phyloP scores from a whole-genome alignment of 2,888 invertebrate genomes.

The Margaritifera margaritifera region DNA sequence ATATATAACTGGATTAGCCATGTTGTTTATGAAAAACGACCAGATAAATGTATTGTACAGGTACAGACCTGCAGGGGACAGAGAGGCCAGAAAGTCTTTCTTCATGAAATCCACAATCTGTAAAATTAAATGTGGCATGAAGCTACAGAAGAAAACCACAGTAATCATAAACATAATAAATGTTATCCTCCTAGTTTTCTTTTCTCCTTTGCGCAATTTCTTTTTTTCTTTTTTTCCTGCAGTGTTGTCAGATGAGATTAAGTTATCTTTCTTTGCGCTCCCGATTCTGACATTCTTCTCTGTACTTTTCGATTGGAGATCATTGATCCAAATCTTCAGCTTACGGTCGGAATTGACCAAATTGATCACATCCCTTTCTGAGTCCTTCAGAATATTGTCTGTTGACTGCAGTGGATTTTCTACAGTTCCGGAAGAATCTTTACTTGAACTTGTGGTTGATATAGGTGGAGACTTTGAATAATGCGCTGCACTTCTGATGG shows the following conservation, averaged over 20 bases:
- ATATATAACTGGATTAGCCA: conserved; percentile 57
- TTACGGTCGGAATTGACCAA: no score
- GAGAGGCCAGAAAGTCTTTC: conserved; percentile 31
- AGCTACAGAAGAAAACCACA: conserved; percentile 49
- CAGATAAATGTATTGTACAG: conserved; percentile 53
- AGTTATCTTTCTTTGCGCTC: no score
- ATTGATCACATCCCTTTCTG: no score
- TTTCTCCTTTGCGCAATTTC: not conserved
- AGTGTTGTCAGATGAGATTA: not conserved
- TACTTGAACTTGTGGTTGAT: no score
- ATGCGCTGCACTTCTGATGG: no score
- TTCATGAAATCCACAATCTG: conserved; percentile 42
- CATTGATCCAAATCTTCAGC: no score
- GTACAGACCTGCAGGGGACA: conserved; percentile 31
- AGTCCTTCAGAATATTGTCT: no score
- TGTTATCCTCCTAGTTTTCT: conserved; percentile 37
- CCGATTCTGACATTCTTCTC: no score
- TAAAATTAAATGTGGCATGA: conserved; percentile 49
- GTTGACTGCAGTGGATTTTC: no score
- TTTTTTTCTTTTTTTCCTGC: not conserved
- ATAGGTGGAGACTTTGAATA: no score
- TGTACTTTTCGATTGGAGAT: no score
- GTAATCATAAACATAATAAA: conserved; percentile 52
- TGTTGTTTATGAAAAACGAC: conserved; percentile 56
- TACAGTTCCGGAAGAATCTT: no score